Conservation (phyloP, 2,888 invertebrate genomes). For the Luperina nickerlii region DNA sequence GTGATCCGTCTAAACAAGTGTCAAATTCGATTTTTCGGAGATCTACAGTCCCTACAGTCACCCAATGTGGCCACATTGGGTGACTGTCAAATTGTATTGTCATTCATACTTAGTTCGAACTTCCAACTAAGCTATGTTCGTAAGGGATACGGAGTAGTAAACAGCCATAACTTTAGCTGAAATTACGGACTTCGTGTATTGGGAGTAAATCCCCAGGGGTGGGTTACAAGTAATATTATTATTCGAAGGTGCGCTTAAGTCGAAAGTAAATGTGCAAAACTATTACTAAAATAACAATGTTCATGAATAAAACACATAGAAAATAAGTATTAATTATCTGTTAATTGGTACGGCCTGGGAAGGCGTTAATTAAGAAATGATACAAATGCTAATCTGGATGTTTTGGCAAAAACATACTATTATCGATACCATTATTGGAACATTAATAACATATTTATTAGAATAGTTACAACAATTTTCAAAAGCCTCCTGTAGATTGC, state of each 20-base stretch:
- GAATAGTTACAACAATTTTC: neutral
- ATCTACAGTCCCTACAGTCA: too few relatives aligned
- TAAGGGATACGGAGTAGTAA: too few relatives aligned
- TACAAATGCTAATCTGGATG: neutral
- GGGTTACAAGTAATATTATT: neutral
- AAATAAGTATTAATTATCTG: neutral
- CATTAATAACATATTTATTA: neutral
- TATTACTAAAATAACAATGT: neutral
- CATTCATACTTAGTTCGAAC: too few relatives aligned
- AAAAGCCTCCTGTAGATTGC: too few relatives aligned
- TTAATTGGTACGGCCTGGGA: neutral
- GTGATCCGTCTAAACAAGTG: too few relatives aligned
- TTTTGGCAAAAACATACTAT: neutral
- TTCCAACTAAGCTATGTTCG: too few relatives aligned
- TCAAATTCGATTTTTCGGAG: too few relatives aligned
- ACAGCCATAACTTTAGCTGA: too few relatives aligned
- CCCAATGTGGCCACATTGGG: too few relatives aligned
- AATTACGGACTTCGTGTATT: too few relatives aligned
- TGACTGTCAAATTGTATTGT: too few relatives aligned
- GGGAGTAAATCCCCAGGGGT: neutral
- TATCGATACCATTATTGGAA: neutral
- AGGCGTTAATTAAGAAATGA: neutral
- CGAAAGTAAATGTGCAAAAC: neutral
- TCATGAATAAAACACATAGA: neutral
- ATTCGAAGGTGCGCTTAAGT: neutral